Conservation (phyloP, 2,888 invertebrate genomes). For the Tetragonisca angustula region DNA sequence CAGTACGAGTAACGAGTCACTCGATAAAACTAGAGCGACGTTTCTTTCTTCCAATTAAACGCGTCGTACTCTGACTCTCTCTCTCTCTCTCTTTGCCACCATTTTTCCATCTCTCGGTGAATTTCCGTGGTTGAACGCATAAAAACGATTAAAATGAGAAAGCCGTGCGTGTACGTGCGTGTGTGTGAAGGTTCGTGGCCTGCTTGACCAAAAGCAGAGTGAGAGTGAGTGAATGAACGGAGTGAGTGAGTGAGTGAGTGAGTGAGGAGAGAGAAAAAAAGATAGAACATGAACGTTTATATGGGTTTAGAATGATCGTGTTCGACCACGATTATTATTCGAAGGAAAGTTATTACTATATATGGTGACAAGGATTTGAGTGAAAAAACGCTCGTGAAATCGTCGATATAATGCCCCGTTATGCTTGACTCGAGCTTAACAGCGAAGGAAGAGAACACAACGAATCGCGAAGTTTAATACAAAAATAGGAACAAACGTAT, state of each 20-base stretch:
- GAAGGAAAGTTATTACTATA: not conserved
- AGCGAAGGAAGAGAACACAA: slow-evolving; percentile 66
- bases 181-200: not conserved
- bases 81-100: not conserved
- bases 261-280: not conserved
- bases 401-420: slow-evolving; percentile 58
- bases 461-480: slow-evolving; percentile 69
- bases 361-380: not conserved
- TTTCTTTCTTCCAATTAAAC: slow-evolving; percentile 54
- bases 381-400: slow-evolving; percentile 20
- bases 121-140: slow-evolving; percentile 1
- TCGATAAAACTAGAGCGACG: slow-evolving; percentile 49
- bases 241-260: not conserved
- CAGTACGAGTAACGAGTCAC: slow-evolving; percentile 41
- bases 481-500: slow-evolving; percentile 81
- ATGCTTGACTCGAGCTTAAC: slow-evolving; percentile 46
- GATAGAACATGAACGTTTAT: not conserved
- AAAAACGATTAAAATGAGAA: not conserved
- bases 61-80: slow-evolving; percentile 14
- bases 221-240: not conserved
- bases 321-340: slow-evolving; percentile 13
- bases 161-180: not conserved
- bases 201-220: not conserved
- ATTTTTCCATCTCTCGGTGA: not conserved
- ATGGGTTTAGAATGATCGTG: slow-evolving; percentile 23